Conservation (phyloP, 2,113 vertebrate genomes). For the Salvator merianae region DNA sequence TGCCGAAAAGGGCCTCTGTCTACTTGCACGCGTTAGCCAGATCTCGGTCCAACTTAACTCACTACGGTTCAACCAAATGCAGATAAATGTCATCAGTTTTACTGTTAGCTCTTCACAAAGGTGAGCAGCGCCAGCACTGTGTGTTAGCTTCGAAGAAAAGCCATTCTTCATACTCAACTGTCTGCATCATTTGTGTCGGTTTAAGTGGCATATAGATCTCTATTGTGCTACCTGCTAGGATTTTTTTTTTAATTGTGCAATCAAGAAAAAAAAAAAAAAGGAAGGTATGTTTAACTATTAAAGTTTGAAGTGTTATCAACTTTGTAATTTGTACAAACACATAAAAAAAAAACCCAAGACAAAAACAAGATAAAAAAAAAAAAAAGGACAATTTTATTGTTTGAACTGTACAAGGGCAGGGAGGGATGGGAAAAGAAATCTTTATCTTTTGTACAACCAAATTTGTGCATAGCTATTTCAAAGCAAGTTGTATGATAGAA, state of each 20-base stretch:
- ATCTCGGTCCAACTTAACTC: background rate
- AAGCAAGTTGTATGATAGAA: constrained; percentile 76
- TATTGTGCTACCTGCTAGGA: constrained; percentile 6
- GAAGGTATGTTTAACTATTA: background rate
- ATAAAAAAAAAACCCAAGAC: constrained; percentile 26
- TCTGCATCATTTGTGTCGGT: background rate
- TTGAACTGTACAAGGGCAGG: constrained; percentile 54
- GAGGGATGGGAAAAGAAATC: background rate
- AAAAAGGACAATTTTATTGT: constrained; percentile 50
- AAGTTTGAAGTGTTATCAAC: constrained; percentile 32
- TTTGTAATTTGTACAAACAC: constrained; percentile 58
- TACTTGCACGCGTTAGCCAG: background rate
- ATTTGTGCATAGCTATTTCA: constrained; percentile 73
- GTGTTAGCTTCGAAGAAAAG: constrained; percentile 19
- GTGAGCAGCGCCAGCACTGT: background rate
- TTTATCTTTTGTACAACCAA: constrained; percentile 72
- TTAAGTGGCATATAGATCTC: constrained; percentile 16
- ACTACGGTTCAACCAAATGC: background rate
- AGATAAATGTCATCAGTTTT: background rate
- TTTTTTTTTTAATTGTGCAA: constrained; percentile 34
- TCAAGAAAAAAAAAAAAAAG: constrained; percentile 16
- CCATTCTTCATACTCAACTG: background rate
- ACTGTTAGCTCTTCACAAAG: background rate
- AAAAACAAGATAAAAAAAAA: constrained; percentile 28
- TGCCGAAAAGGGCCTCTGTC: no score